phyloP scores from a whole-genome alignment of 2,113 vertebrate genomes.

The Colinus virginianus region DNA sequence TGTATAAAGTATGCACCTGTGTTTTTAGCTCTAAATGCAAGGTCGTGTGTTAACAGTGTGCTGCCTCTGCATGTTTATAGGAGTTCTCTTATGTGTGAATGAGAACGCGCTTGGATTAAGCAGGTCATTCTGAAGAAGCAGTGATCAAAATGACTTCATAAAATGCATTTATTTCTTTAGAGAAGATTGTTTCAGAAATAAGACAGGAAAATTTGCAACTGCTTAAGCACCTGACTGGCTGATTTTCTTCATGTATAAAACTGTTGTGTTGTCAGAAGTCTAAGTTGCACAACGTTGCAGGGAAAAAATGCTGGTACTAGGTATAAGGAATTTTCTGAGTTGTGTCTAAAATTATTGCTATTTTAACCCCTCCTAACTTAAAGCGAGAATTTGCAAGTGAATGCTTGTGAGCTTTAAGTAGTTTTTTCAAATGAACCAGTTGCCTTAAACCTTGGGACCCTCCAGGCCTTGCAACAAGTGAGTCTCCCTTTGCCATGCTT shows the following conservation, averaged over 20 bases:
- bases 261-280: neutral
- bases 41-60: neutral
- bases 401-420: neutral
- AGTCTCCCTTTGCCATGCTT: neutral
- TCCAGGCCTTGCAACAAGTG: neutral
- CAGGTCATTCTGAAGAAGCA: neutral
- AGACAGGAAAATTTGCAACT: neutral
- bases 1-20: accelerated
- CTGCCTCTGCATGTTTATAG: accelerated
- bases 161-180: neutral
- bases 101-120: neutral
- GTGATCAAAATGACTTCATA: neutral
- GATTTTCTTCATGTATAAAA: neutral
- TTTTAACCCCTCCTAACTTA: neutral
- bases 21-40: neutral
- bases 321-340: neutral
- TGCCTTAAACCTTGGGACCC: neutral
- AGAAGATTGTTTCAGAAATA: neutral
- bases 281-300: neutral
- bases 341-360: neutral
- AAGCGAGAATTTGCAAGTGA: neutral
- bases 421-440: neutral
- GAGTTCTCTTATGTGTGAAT: neutral
- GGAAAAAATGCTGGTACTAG: neutral
- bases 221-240: neutral